Evolutionary conservation across 2,113 vertebrate genomes (phyloP).

Genomic region (Leptosomus discolor): DNA sequence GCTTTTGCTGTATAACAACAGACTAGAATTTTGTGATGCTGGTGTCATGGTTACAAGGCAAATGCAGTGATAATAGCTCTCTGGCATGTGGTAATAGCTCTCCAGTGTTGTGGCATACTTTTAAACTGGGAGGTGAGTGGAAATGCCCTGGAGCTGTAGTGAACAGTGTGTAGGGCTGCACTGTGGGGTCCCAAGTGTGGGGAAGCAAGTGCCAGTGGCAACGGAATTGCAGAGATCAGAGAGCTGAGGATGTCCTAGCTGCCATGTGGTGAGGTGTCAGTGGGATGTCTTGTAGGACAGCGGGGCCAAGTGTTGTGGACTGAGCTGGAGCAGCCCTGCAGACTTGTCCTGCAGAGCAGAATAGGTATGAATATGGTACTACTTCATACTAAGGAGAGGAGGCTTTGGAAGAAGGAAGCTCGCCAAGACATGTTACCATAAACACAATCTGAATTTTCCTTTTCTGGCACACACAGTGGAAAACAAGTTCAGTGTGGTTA

Average conservation of each 20-base stretch:
- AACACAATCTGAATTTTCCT: neutral
- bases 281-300: neutral
- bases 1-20: neutral
- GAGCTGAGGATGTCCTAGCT: neutral
- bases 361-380: neutral
- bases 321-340: neutral
- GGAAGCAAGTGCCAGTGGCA: neutral
- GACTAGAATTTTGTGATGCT: neutral
- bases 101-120: neutral
- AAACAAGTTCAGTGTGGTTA: neutral
- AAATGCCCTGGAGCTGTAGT: neutral
- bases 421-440: neutral
- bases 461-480: neutral
- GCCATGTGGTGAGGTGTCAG: neutral
- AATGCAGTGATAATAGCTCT: neutral
- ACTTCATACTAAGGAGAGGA: neutral
- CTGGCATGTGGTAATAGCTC: neutral
- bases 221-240: neutral
- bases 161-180: neutral
- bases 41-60: constrained; percentile 36
- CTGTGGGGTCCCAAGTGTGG: neutral
- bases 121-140: neutral
- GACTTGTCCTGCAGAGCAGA: neutral
- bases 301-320: rapidly evolving
- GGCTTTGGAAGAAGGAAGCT: neutral